Conservation (phyloP, 2,113 vertebrate species). For the Hippocampus zosterae region DNA sequence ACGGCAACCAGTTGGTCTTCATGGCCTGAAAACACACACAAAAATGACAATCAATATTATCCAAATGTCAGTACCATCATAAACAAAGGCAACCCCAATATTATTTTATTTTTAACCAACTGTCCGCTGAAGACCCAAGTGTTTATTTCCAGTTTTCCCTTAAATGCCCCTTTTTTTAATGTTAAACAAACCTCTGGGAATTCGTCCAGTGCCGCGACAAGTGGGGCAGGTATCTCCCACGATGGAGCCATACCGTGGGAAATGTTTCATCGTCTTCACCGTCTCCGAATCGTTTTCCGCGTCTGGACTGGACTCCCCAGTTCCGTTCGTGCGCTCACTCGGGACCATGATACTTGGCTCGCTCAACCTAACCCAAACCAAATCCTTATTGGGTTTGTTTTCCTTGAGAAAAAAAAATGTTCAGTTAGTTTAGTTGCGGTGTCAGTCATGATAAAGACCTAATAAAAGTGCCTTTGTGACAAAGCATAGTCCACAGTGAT, state of each 20-base stretch:
- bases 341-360: slow-evolving; percentile 12
- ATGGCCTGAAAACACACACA: slow-evolving; percentile 71
- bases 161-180: not conserved
- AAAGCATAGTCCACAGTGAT: not conserved
- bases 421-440: not conserved
- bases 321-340: not conserved
- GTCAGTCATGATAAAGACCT: not conserved
- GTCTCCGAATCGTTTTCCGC: slow-evolving; percentile 18
- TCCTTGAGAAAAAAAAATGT: not conserved
- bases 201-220: slow-evolving; percentile 78
- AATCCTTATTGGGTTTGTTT: not conserved
- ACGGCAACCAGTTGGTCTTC: slow-evolving; percentile 91
- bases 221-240: slow-evolving; percentile 73
- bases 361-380: not conserved
- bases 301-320: not conserved
- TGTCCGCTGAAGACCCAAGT: too few relatives aligned
- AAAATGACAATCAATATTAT: not conserved
- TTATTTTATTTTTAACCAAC: too few relatives aligned
- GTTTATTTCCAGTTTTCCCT: not conserved
- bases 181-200: slow-evolving; percentile 71
- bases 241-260: slow-evolving; percentile 52
- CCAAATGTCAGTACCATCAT: too few relatives aligned
- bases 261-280: slow-evolving; percentile 12
- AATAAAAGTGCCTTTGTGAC: not conserved
- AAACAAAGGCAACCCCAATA: too few relatives aligned